Percentiles rank a stretch among this genome's conserved stretches.
Conservation (phyloP, 2,113 vertebrate species). For the Semnopithecus entellus region DNA sequence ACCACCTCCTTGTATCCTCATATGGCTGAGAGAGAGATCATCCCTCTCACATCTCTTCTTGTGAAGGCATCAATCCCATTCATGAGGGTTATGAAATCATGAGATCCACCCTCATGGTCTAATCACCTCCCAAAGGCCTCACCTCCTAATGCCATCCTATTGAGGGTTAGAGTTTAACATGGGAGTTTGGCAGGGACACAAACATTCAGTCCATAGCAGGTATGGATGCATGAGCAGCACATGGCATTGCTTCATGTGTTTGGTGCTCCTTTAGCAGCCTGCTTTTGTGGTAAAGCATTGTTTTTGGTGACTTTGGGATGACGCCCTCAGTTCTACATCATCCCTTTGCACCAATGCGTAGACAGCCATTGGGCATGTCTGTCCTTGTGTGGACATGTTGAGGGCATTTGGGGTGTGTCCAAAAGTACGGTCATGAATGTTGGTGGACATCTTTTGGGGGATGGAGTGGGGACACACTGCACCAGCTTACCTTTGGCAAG, state of each 20-base stretch:
- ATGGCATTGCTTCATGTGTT: rapidly evolving
- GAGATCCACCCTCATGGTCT: not conserved
- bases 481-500: not conserved
- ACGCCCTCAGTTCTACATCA: not conserved
- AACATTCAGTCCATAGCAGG: not conserved
- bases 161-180: not conserved
- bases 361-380: rapidly evolving
- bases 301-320: not conserved
- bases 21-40: too few species aligned
- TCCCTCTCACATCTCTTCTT: not conserved
- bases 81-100: not conserved
- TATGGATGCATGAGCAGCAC: rapidly evolving
- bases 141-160: not conserved
- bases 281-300: not conserved
- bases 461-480: not conserved
- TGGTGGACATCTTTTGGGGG: not conserved
- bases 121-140: not conserved
- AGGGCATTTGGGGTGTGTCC: not conserved
- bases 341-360: not conserved
- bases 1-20: not conserved
- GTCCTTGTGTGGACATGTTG: not conserved
- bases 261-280: not conserved
- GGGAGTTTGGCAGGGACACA: not conserved
- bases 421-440: not conserved
- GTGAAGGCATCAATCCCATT: not conserved